Evolutionary conservation across 2,797 vertebrate genomes (phyloP), one percentile per base, ranked within the genome.

Genomic region (Characodon lateralis): DNA sequence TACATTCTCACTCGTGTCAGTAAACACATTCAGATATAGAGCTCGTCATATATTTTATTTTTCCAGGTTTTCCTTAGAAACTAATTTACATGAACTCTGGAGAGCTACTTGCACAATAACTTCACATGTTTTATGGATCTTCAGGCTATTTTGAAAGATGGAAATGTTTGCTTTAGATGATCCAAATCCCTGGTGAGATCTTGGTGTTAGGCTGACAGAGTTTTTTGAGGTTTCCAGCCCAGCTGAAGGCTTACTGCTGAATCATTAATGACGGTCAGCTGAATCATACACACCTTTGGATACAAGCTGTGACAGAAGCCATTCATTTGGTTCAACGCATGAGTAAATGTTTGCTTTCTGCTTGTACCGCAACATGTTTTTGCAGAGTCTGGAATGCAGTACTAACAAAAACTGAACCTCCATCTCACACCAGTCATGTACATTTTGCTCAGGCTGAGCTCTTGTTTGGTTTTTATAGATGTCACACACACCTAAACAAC

Each of bases 361-460:
- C 4, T 53, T 82, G 16, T 61, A 59, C 65, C 59, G 50, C 20
- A 24, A 80, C 85, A 20, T 85, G 87, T 85, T 79, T 80, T 77
- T 81, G 76, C 81, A 82, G 72, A 80, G 31, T 69, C 66, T 63
- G 85, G 78, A 87, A 89, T 85, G 80, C 13, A 71, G 75, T 24
- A 5, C 69, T 70, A 18, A 53, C 24, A 5, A 51, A 71, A 50
- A 1, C 35, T 5, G 20, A 39, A 26, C 8, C 53, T 68, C 51
- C 24, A 7, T 53, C 35, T 48, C 48, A 31, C 65, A 43, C n/a
- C 51, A 76, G 35, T 13, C 65, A 58, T 43, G 69, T 66, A 72
- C 26, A 35, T 71, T 68, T 26, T 26, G 28, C 53, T 74, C 16
- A 56, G 58, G 26, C 76, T 53, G 28, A 35, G 59, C 26, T 61